Conservation (phyloP, 2,797 vertebrate species). For the Salarias fasciatus region DNA sequence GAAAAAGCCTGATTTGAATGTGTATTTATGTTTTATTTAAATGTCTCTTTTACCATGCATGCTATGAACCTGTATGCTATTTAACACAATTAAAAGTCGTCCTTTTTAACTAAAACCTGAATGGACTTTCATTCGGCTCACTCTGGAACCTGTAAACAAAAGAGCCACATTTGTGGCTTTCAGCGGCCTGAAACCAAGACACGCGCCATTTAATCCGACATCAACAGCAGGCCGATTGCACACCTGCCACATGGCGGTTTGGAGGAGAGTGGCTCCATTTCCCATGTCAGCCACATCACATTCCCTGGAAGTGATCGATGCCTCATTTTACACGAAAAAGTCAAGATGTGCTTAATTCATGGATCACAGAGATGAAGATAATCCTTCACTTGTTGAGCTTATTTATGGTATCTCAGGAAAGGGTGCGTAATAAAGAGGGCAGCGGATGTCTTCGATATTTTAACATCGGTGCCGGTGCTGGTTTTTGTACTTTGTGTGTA, state of each 20-base stretch:
- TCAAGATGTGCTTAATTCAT: not conserved
- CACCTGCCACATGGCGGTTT: constrained; percentile 27
- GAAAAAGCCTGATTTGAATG: constrained; percentile 51
- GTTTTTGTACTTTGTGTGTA: not conserved
- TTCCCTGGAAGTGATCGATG: not conserved
- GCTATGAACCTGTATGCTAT: constrained; percentile 62
- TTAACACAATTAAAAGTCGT: constrained; percentile 67
- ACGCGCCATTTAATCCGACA: constrained; percentile 30
- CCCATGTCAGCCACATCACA: constrained; percentile 11
- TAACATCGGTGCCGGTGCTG: no score
- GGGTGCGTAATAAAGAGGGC: no score
- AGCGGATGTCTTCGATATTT: not conserved
- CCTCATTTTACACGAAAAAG: not conserved
- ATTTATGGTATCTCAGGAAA: no score
- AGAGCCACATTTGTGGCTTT: constrained; percentile 1
- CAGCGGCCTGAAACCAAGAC: constrained; percentile 25
- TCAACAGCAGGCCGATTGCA: constrained; percentile 22
- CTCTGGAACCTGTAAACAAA: constrained; percentile 20
- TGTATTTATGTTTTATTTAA: constrained; percentile 80
- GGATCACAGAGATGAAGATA: no score
- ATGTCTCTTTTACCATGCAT: constrained; percentile 62
- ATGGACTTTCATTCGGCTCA: not conserved
- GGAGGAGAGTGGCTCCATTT: not conserved
- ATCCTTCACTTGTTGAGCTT: no score
- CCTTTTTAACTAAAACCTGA: constrained; percentile 52